These are phyloP conservation scores for Caenorhabditis uteleia DNA, from an alignment of 2,888 invertebrate genomes.

Conservation along the genomic window DNA sequence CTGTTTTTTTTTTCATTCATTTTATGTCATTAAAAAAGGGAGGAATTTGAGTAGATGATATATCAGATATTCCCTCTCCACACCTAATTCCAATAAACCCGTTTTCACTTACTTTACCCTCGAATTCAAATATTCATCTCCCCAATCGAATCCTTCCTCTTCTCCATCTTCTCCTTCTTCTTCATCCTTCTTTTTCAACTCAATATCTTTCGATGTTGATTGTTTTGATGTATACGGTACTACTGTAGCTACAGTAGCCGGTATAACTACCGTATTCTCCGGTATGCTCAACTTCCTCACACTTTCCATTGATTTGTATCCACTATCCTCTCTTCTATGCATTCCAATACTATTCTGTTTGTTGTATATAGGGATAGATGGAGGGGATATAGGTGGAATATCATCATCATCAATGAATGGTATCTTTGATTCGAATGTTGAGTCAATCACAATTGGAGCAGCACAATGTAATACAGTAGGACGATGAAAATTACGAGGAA, in stretches of 20 bases:
- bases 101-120: slow-evolving; percentile 27
- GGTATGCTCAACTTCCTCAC: slow-evolving; percentile 26
- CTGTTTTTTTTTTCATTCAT: not conserved
- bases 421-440: slow-evolving; percentile 13
- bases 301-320: slow-evolving; percentile 40
- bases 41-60: slow-evolving; percentile 1
- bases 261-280: not conserved
- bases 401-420: slow-evolving; percentile 52
- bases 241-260: slow-evolving; percentile 7
- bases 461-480: slow-evolving; percentile 47
- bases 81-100: too few species aligned
- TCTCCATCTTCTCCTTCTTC: slow-evolving; percentile 6
- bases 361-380: too few species aligned
- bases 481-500: slow-evolving; percentile 48
- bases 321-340: slow-evolving; percentile 47
- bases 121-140: slow-evolving; percentile 48
- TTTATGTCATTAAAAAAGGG: not conserved
- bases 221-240: slow-evolving; percentile 8
- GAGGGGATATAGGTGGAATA: too few species aligned
- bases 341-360: too few species aligned
- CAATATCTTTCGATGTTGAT: slow-evolving; percentile 11
- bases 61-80: slow-evolving; percentile 5
- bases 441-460: slow-evolving; percentile 41
- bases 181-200: not conserved
- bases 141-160: slow-evolving; percentile 51